phyloP scores from a whole-genome alignment of 2,888 invertebrate species.

The Pherbina coryleti region DNA sequence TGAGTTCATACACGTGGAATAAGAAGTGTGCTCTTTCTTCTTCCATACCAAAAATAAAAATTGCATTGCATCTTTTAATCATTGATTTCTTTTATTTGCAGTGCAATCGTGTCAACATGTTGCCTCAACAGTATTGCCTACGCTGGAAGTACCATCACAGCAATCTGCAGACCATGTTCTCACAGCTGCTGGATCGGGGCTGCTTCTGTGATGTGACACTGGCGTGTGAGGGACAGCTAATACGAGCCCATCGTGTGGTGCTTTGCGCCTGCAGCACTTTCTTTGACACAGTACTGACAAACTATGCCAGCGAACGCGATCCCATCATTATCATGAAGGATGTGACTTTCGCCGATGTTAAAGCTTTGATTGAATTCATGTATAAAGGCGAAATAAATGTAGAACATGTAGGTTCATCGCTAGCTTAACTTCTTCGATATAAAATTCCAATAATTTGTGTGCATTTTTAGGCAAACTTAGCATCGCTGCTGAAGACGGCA shows the following conservation, averaged over 20 bases:
- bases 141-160: constrained; percentile 94
- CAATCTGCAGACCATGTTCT: constrained; percentile 90
- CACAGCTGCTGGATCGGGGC: constrained; percentile 86
- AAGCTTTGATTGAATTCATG: constrained; percentile 93
- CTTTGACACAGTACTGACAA: constrained; percentile 87
- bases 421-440: not conserved
- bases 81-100: not conserved
- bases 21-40: no score
- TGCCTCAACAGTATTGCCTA: constrained; percentile 91
- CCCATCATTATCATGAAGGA: constrained; percentile 90
- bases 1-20: no score
- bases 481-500: constrained; percentile 89
- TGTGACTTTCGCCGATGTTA: constrained; percentile 89
- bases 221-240: constrained; percentile 85
- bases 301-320: constrained; percentile 81
- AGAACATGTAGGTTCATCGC: constrained; percentile 81
- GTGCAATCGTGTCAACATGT: constrained; percentile 68
- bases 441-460: not conserved
- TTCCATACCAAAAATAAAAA: no score
- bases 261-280: constrained; percentile 93
- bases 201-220: constrained; percentile 92
- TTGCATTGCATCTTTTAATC: not conserved
- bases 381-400: constrained; percentile 96
- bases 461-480: constrained; percentile 80
- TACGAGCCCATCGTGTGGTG: constrained; percentile 83